Conservation (phyloP, 2,888 invertebrate genomes). For the Aphidoletes aphidimyza region DNA sequence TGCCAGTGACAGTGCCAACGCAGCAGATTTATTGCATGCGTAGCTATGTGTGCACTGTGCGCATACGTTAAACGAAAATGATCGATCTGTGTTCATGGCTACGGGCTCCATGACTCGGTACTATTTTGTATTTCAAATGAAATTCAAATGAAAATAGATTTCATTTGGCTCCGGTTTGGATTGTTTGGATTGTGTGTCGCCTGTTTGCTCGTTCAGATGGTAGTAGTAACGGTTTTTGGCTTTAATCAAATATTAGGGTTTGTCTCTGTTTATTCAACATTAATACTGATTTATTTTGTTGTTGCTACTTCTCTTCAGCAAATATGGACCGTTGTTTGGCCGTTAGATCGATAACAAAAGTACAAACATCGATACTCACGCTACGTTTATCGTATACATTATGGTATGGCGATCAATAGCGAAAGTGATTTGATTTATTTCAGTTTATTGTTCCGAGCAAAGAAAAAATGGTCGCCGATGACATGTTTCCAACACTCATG, state of each 20-base stretch:
- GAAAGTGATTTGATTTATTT: conserved; percentile 19
- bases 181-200: conserved; percentile 31
- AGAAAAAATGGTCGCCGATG: background rate
- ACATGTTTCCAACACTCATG: conserved; percentile 28
- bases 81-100: background rate
- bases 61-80: background rate
- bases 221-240: background rate
- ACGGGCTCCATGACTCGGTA: conserved; percentile 1
- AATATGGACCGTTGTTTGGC: background rate
- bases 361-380: background rate
- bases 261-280: background rate
- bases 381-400: background rate
- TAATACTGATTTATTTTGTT: background rate
- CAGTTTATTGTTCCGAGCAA: background rate
- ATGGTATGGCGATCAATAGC: background rate
- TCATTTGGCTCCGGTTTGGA: no score
- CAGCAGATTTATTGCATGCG: background rate
- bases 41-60: no score
- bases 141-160: conserved; percentile 23
- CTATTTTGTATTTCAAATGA: background rate
- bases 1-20: background rate
- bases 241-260: no score
- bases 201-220: background rate
- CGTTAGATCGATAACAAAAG: background rate
- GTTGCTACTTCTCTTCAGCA: no score